These are phyloP conservation scores for Hyalella azteca DNA, from an alignment of 2,888 invertebrate species.

Conservation along the genomic window DNA sequence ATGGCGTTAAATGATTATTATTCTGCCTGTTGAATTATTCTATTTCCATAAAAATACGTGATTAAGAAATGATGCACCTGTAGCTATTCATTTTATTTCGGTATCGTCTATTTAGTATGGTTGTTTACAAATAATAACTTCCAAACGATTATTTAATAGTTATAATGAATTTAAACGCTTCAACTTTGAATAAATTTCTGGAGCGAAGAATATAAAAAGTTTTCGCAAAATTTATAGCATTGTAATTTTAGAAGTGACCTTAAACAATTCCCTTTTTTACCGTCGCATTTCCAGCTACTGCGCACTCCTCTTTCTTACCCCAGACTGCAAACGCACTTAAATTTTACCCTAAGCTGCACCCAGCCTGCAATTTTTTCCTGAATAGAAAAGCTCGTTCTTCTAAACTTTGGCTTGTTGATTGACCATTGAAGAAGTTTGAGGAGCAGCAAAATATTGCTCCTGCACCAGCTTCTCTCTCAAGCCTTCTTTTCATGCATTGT, in stretches of 20 bases:
- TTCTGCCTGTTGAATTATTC: no score
- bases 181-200: neutral
- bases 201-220: no score
- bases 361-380: neutral
- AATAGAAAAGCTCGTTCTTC: slow-evolving; percentile 1
- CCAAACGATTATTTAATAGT: neutral
- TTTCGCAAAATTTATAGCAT: no score
- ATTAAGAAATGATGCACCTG: no score
- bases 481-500: no score
- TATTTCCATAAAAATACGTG: no score
- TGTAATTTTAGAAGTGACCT: no score
- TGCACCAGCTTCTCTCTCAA: neutral
- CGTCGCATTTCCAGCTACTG: neutral
- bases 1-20: no score
- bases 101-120: no score
- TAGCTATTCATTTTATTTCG: no score
- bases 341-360: neutral
- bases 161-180: neutral
- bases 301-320: neutral
- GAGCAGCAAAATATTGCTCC: slow-evolving; percentile 25
- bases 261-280: neutral
- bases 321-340: neutral
- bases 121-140: no score
- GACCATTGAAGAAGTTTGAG: slow-evolving; percentile 28
- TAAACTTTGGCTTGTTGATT: slow-evolving; percentile 35